Conservation (phyloP, 2,113 vertebrate genomes). For the Tachycineta bicolor region DNA sequence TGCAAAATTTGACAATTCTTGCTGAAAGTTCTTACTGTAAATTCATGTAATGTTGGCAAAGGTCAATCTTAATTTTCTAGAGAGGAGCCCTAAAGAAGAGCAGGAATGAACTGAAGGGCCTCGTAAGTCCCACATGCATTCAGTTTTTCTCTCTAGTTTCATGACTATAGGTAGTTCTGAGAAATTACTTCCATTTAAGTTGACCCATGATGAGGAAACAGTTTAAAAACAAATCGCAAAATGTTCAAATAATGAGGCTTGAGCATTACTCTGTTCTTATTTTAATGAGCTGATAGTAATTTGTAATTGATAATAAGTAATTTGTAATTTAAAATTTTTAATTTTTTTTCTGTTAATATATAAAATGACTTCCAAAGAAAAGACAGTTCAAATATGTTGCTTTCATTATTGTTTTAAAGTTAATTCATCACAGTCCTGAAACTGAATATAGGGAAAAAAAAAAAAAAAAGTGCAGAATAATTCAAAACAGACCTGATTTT, state of each 20-base stretch:
- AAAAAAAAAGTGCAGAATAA: background rate
- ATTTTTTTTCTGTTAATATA: constrained; percentile 13
- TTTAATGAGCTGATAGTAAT: background rate
- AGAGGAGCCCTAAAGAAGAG: background rate
- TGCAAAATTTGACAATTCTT: background rate
- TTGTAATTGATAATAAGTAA: background rate
- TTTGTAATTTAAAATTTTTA: background rate
- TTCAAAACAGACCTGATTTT: background rate
- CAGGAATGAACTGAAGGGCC: background rate
- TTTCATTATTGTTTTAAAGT: background rate
- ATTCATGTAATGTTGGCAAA: background rate
- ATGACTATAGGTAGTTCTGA: background rate
- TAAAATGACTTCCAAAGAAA: background rate
- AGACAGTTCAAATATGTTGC: background rate
- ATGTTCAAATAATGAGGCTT: background rate
- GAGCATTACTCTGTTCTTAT: background rate
- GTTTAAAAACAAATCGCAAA: background rate
- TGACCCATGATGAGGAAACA: background rate
- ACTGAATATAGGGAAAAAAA: background rate
- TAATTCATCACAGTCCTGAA: background rate
- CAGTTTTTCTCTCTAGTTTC: background rate
- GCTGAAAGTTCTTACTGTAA: background rate
- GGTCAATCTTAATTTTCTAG: background rate
- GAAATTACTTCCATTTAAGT: background rate
- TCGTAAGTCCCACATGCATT: background rate